Evolutionary conservation across 1,140 invertebrate genomes (phyloP).

Genomic region (Drosophila ficusphila): DNA sequence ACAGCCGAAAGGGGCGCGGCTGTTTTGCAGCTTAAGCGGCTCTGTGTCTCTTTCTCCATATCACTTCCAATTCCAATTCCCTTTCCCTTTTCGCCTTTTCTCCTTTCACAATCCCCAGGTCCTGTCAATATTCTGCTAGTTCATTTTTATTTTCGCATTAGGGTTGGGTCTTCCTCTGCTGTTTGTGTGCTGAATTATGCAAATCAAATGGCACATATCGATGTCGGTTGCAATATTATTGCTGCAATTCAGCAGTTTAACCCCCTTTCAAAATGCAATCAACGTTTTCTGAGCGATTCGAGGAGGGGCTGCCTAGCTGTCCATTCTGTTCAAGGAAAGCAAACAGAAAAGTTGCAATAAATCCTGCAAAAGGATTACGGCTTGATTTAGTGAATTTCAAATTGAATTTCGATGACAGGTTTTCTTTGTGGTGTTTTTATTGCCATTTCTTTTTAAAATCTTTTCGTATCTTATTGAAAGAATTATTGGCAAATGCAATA

Average conservation of each 20-base stretch:
- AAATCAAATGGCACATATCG: slow-evolving; percentile 80
- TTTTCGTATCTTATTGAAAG: neutral
- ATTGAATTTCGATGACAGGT: slow-evolving; percentile 12
- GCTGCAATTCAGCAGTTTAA: slow-evolving; percentile 75
- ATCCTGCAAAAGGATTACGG: slow-evolving; percentile 19
- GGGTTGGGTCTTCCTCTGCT: slow-evolving; percentile 51
- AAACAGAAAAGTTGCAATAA: slow-evolving; percentile 22
- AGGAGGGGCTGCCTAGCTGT: slow-evolving; percentile 14
- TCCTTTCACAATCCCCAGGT: slow-evolving; percentile 24
- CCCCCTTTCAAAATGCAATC: slow-evolving; percentile 58
- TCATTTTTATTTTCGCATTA: slow-evolving; percentile 17
- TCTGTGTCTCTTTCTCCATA: slow-evolving; percentile 34
- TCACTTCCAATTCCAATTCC: slow-evolving; percentile 9
- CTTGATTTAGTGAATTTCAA: slow-evolving; percentile 10
- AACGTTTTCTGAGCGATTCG: slow-evolving; percentile 26
- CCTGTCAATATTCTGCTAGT: slow-evolving; percentile 65
- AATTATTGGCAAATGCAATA: neutral
- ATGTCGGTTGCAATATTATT: slow-evolving; percentile 80
- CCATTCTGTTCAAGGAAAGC: slow-evolving; percentile 15
- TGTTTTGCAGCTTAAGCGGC: slow-evolving; percentile 64
- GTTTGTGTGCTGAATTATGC: slow-evolving; percentile 69
- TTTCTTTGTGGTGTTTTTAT: slow-evolving; percentile 7
- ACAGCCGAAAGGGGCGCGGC: slow-evolving; percentile 56
- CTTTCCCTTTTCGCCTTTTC: slow-evolving; percentile 11
- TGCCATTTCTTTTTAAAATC: neutral